These are phyloP conservation scores for Orchesella flavescens DNA, from an alignment of 2,888 invertebrate genomes.

Conservation along the genomic window DNA sequence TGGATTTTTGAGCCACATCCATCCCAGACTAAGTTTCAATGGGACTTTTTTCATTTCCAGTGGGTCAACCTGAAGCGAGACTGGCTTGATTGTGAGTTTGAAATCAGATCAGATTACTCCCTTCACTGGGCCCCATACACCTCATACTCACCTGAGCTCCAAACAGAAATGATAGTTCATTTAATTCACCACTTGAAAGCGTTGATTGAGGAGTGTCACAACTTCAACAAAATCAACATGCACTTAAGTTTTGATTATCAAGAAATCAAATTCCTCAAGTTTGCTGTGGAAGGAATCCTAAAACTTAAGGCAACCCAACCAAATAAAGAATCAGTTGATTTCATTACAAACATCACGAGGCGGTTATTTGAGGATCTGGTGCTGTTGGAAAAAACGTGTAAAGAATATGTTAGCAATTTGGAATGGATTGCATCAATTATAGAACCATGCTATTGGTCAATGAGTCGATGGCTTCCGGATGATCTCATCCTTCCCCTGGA, in stretches of 20 bases:
- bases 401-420: constrained; percentile 41
- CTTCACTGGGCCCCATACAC: constrained; percentile 53
- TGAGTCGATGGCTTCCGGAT: constrained; percentile 39
- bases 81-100: constrained; percentile 57
- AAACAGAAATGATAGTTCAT: constrained; percentile 54
- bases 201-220: constrained; percentile 46
- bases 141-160: constrained; percentile 23
- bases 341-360: constrained; percentile 44
- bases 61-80: constrained; percentile 56
- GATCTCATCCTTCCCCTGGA: constrained; percentile 40
- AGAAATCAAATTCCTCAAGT: constrained; percentile 57
- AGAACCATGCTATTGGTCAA: constrained; percentile 48
- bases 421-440: constrained; percentile 49
- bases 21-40: constrained; percentile 18
- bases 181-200: constrained; percentile 60
- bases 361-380: constrained; percentile 59
- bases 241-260: constrained; percentile 59
- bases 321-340: constrained; percentile 37
- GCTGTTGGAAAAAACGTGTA: constrained; percentile 24
- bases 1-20: constrained; percentile 64
- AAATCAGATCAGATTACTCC: constrained; percentile 63
- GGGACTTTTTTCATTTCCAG: constrained; percentile 64
- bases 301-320: constrained; percentile 11
- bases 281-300: constrained; percentile 49
- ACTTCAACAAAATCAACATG: constrained; percentile 49